Evolutionary conservation across 2,113 vertebrate genomes (phyloP), one percentile per base, ranked within the genome.

Genomic region (Ptilorrhoa leucosticta): DNA sequence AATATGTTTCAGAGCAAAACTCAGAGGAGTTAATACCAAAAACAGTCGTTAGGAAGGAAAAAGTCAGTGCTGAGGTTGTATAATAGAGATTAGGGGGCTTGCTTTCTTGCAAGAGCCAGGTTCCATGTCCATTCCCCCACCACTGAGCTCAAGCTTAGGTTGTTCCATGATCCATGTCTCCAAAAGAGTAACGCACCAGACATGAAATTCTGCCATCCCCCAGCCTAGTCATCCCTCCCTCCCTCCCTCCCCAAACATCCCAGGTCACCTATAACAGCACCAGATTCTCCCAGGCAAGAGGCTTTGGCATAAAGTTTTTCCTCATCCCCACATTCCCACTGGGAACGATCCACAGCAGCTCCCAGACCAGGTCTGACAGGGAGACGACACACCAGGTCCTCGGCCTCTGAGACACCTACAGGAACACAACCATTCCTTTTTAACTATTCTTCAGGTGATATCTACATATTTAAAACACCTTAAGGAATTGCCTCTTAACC

Each of bases 41-140:
- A 15, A 0, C 5, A 64, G n/a, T 4, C 31, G 8, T 33, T 22
- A 13, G 3, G 14, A 21, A 2, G 13, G 35, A 11, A 54, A 33
- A 71, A n/a, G 24, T 10, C 73, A 68, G 23, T 10, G 10, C 26
- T 65, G 18, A 75, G 24, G 44, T 12, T 30, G 51, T 48, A 2
- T 18, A 51, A 42, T 0, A 63, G 17, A 45, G 35, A 24, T 0
- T 0, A 4, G 8, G 17, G 10, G 3, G 4, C 18, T 77, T 66
- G 14, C 44, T 61, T 51, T 39, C 16, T 61, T 87, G 30, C 47
- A 78, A 53, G 31, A 75, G 15, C 13, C 0, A 0, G 7, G 47
- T n/a, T 70, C 15, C 22, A 28, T 4, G 16, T 31, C 40, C 64
- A 26, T 33, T 65, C 27, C 31, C 19, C 26, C 23, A 9, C 8